These are phyloP conservation scores for Corythaeola cristata DNA, from an alignment of 2,113 vertebrate genomes.

Conservation along the genomic window DNA sequence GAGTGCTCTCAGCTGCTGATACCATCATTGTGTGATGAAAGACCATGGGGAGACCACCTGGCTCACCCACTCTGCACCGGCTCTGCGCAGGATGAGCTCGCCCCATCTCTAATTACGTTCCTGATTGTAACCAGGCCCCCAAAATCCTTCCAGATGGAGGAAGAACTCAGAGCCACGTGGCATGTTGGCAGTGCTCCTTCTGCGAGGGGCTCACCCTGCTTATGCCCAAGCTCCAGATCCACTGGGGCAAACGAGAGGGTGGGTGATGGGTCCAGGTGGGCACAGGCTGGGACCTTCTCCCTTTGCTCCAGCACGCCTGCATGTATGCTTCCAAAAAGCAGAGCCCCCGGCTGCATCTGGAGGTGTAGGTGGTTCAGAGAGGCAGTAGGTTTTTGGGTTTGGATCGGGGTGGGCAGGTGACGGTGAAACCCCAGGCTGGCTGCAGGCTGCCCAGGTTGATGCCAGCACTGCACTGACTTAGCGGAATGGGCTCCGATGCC, in stretches of 20 bases:
- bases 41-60: background rate
- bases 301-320: accelerated
- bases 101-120: background rate
- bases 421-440: background rate
- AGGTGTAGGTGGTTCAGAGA: background rate
- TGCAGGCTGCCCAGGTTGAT: background rate
- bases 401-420: background rate
- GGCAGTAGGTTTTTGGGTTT: background rate
- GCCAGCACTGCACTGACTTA: background rate
- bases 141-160: background rate
- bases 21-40: background rate
- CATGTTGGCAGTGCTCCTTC: background rate
- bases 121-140: background rate
- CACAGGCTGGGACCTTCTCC: background rate
- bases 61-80: background rate
- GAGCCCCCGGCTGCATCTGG: background rate
- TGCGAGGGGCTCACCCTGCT: background rate
- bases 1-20: background rate
- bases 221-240: background rate
- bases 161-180: accelerated
- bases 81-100: background rate
- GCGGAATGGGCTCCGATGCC: background rate
- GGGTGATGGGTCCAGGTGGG: background rate
- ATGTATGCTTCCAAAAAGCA: background rate
- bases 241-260: background rate